Evolutionary conservation across 2,888 invertebrate genomes (phyloP).

Genomic region (Hesperia comma): DNA sequence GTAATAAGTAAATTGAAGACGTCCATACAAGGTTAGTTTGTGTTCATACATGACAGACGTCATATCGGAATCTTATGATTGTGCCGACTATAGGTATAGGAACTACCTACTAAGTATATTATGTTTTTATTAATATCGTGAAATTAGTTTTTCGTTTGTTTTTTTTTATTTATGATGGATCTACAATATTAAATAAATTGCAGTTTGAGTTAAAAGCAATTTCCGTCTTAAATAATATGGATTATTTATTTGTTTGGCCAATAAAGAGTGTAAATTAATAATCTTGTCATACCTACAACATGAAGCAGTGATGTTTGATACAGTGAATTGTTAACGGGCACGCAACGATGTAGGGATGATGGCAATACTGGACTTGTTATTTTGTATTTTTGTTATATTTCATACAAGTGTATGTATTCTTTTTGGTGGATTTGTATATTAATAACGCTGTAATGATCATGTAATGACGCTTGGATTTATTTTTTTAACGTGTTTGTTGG

Average conservation of each 20-base stretch:
- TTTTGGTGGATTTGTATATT: conserved; percentile 48
- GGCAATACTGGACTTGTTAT: conserved; percentile 27
- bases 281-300: conserved; percentile 25
- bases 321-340: conserved; percentile 25
- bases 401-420: conserved; percentile 16
- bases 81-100: too few species aligned
- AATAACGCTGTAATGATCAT: conserved; percentile 40
- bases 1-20: too few species aligned
- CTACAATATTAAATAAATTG: too few species aligned
- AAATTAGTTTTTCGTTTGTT: too few species aligned
- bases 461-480: conserved; percentile 43
- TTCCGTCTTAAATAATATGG: too few species aligned
- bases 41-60: too few species aligned
- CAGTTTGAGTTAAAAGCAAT: too few species aligned
- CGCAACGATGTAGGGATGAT: conserved; percentile 39
- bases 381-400: conserved; percentile 28
- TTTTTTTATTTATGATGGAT: too few species aligned
- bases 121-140: too few species aligned
- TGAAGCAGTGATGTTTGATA: conserved; percentile 5
- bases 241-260: background rate
- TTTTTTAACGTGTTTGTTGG: conserved; percentile 24
- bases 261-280: background rate
- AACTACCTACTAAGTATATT: too few species aligned
- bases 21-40: too few species aligned
- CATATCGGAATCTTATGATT: too few species aligned